Conservation (phyloP, 2,888 invertebrate species). For the Rhagophthalmus giganteus region DNA sequence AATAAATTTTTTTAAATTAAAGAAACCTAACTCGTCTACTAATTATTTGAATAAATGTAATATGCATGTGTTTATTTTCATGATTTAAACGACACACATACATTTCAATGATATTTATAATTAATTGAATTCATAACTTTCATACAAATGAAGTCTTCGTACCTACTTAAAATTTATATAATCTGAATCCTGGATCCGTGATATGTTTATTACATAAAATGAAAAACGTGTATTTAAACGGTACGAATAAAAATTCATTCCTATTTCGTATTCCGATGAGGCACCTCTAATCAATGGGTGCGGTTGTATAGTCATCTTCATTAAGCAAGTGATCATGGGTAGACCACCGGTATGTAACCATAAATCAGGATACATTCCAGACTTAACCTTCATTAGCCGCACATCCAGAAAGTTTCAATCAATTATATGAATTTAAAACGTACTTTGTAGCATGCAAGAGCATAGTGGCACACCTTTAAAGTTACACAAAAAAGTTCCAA, state of each 20-base stretch:
- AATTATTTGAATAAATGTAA: too few species aligned
- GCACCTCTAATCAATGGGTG: conserved; percentile 21
- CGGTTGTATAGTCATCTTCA: conserved; percentile 27
- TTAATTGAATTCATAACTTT: too few species aligned
- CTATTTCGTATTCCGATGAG: conserved; percentile 17
- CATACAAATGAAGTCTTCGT: too few species aligned
- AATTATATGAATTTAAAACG: conserved; percentile 7
- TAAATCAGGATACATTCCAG: conserved; percentile 25
- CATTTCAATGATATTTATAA: too few species aligned
- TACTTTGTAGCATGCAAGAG: background rate
- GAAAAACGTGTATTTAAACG: conserved; percentile 1
- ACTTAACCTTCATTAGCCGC: conserved; percentile 22
- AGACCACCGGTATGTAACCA: conserved; percentile 30
- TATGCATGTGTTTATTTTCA: too few species aligned
- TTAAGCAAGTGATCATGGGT: conserved; percentile 21
- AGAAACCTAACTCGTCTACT: too few species aligned
- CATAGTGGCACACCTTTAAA: background rate
- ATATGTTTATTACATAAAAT: conserved; percentile 4
- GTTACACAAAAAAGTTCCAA: background rate
- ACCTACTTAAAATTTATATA: too few species aligned
- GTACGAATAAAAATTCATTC: too few species aligned
- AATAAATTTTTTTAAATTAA: too few species aligned
- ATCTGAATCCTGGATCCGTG: background rate
- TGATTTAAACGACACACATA: too few species aligned
- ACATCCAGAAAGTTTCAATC: conserved; percentile 18